A percentile compares a stretch with the other conserved stretches of the same genome.
These are phyloP conservation scores for Brenthis daphne DNA, from an alignment of 2,888 invertebrate species.

Conservation along the genomic window DNA sequence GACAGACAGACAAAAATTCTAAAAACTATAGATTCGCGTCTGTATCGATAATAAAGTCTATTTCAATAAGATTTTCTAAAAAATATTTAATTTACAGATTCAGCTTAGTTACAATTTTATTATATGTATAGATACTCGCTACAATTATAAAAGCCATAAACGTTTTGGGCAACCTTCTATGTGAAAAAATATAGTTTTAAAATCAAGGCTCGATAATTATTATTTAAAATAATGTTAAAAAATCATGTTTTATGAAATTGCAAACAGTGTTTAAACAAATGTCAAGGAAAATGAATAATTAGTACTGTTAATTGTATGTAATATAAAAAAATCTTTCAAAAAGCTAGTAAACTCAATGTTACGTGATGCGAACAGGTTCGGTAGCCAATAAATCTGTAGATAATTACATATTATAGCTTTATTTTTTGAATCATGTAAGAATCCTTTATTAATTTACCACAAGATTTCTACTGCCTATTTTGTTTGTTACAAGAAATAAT, in stretches of 20 bases:
- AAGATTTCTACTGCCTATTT: neutral
- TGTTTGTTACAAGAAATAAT: slow-evolving; percentile 9
- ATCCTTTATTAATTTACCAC: slow-evolving; percentile 21
- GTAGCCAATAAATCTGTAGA: slow-evolving; percentile 39
- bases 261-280: slow-evolving; percentile 46
- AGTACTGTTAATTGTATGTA: slow-evolving; percentile 34
- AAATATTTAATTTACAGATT: no score
- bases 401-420: slow-evolving; percentile 39
- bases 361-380: slow-evolving; percentile 35
- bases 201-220: slow-evolving; percentile 25
- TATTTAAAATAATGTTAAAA: slow-evolving; percentile 11
- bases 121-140: no score
- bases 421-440: slow-evolving; percentile 26
- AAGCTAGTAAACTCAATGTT: slow-evolving; percentile 13
- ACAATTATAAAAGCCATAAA: neutral
- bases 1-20: no score
- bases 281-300: slow-evolving; percentile 55
- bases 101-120: no score
- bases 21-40: no score
- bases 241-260: slow-evolving; percentile 15
- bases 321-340: slow-evolving; percentile 14
- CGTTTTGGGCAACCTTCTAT: slow-evolving; percentile 4
- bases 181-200: neutral
- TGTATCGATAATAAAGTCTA: no score
- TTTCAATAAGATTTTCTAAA: no score